Evolutionary conservation across 2,113 vertebrate genomes (phyloP), one percentile per base, ranked within the genome.

Genomic region (Apodemus sylvaticus): DNA sequence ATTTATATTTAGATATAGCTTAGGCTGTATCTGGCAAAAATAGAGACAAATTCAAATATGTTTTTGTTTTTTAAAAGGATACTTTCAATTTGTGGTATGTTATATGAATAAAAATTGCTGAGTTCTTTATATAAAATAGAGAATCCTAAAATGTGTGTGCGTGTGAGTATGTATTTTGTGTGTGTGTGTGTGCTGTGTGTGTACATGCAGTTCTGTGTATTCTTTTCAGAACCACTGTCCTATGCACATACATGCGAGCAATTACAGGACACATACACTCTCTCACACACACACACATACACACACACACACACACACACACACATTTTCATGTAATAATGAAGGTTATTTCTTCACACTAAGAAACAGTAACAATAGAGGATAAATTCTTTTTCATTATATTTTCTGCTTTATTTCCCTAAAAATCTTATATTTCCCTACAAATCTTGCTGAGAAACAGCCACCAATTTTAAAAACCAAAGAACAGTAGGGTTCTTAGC

Each of bases 1-100:
- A 89, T 51, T 96, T 94, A 94, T 55, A 2, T 93, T 97, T 90
- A 97, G 60, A 91, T 91, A 31, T 64, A 71, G 39, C 68, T 64
- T 85, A 86, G 14, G 7, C 36, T 94, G 19, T 78, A 51, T 91
- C 91, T 96, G 70, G 93, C 29, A 82, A 20, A 82, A 79, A 22
- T 48, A 34, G 82, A 94, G 74, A 94, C 60, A 71, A 39, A 87
- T 36, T 79, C 71, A 95, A 66, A 74, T 17, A 31, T 58, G 53
- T 94, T 86, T 96, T 93, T 62, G 29, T 88, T 96, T 94, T 92
- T 62, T 29, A 73, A 92, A 34, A 82, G 13, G 48, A 34, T 64
- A 76, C 85, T 26, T 85, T 93, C 66, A 87, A 93, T 10, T 86
- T 96, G 24, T 73, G 20, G 24, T 42, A 19, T 89, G 7, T 90